Evolutionary conservation across 2,113 vertebrate species (phyloP).

Genomic region (Centropus bengalensis): DNA sequence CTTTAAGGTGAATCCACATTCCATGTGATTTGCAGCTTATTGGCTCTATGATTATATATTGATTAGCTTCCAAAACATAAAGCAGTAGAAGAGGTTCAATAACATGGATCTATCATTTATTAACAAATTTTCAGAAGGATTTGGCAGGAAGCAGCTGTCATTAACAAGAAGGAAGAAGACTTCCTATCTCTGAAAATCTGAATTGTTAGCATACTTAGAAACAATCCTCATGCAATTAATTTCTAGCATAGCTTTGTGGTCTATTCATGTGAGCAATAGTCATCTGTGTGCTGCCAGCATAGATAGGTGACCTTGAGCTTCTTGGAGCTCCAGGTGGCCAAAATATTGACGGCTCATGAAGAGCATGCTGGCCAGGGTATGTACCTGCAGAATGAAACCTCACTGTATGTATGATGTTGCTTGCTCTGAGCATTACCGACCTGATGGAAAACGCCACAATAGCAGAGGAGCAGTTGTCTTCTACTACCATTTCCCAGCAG

Average conservation of each 20-base stretch:
- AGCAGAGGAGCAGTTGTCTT: background rate
- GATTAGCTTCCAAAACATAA: background rate
- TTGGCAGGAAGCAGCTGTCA: background rate
- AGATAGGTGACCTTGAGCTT: background rate
- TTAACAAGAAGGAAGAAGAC: background rate
- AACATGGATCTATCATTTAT: background rate
- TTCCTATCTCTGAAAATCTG: background rate
- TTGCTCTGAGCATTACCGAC: background rate
- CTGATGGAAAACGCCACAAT: background rate
- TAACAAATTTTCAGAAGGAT: background rate
- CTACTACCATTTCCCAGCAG: background rate
- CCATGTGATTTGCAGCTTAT: background rate
- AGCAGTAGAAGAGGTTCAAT: background rate
- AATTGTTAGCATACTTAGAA: background rate
- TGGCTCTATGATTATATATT: background rate
- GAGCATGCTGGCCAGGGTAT: background rate
- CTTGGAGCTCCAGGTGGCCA: background rate
- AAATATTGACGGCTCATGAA: background rate
- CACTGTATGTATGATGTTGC: background rate
- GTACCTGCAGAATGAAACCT: background rate
- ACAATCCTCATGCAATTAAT: background rate
- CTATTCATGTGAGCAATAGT: background rate
- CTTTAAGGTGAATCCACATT: background rate
- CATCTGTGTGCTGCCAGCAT: background rate
- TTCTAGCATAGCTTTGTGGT: background rate